phyloP scores from a whole-genome alignment of 2,888 invertebrate species.

The Carabus problematicus region DNA sequence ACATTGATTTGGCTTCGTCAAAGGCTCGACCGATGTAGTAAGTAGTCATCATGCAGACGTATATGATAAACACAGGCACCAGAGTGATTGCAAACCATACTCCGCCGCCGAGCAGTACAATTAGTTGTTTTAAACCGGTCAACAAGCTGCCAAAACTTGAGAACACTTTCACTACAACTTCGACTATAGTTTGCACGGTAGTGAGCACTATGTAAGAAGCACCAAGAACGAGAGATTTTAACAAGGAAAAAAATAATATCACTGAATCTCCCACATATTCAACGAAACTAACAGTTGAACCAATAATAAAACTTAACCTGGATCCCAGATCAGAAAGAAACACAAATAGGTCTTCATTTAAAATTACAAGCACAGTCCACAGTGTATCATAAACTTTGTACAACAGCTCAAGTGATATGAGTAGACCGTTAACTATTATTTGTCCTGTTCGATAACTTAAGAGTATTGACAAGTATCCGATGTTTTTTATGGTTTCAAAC shows the following conservation, averaged over 20 bases:
- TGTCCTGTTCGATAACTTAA: conserved; percentile 50
- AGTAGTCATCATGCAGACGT: conserved; percentile 44
- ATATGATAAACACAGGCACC: conserved; percentile 49
- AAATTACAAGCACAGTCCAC: conserved; percentile 44
- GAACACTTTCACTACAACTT: conserved; percentile 37
- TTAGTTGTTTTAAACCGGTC: conserved; percentile 48
- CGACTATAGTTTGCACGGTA: conserved; percentile 9
- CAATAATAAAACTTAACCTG: conserved; percentile 22
- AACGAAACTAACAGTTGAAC: conserved; percentile 18
- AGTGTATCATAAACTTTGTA: conserved; percentile 35
- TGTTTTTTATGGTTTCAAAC: conserved; percentile 39
- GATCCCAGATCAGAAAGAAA: conserved; percentile 49
- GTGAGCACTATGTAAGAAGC: conserved; percentile 20
- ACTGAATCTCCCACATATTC: conserved; percentile 30
- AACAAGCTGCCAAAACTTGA: conserved; percentile 45
- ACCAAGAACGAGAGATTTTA: conserved; percentile 22
- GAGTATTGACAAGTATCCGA: conserved; percentile 41
- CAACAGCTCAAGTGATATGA: conserved; percentile 37
- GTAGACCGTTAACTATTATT: conserved; percentile 46
- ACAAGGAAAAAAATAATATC: conserved; percentile 11
- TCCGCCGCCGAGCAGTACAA: conserved; percentile 52
- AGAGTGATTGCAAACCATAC: conserved; percentile 52
- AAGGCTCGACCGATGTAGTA: conserved; percentile 45
- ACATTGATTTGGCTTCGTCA: conserved; percentile 39
- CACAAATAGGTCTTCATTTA: conserved; percentile 50